phyloP scores from a whole-genome alignment of 2,797 vertebrate genomes.

The Myotis findleyi region DNA sequence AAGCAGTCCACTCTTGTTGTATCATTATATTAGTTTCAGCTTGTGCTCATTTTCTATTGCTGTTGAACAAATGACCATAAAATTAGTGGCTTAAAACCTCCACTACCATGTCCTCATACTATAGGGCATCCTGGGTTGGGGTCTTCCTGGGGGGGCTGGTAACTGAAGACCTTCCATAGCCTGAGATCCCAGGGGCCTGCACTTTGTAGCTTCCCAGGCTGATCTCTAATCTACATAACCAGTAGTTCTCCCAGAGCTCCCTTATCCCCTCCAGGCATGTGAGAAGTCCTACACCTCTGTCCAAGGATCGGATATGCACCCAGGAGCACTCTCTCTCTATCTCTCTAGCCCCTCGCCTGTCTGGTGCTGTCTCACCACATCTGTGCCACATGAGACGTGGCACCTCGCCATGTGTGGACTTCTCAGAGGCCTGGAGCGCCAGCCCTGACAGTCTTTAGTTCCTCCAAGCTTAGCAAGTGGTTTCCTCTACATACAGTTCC shows the following conservation, averaged over 20 bases:
- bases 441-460: not conserved
- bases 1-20: not conserved
- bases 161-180: not conserved
- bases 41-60: not conserved
- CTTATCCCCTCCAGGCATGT: not conserved
- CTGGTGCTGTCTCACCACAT: not conserved
- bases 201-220: not conserved
- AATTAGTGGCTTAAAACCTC: not conserved
- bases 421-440: not conserved
- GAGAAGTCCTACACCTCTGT: not conserved
- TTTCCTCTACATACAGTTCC: not conserved
- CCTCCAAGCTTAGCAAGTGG: not conserved
- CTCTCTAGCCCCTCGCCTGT: rapidly evolving
- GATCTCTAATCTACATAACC: not conserved
- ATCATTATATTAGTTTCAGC: not conserved
- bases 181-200: not conserved
- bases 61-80: not conserved
- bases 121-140: not conserved
- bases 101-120: not conserved
- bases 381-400: not conserved
- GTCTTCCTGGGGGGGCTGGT: not conserved
- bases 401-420: not conserved
- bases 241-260: not conserved
- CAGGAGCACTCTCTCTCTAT: not conserved
- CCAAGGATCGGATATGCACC: rapidly evolving